Conservation (phyloP, 1,140 invertebrate species). For the Leptopilina boulardi region DNA sequence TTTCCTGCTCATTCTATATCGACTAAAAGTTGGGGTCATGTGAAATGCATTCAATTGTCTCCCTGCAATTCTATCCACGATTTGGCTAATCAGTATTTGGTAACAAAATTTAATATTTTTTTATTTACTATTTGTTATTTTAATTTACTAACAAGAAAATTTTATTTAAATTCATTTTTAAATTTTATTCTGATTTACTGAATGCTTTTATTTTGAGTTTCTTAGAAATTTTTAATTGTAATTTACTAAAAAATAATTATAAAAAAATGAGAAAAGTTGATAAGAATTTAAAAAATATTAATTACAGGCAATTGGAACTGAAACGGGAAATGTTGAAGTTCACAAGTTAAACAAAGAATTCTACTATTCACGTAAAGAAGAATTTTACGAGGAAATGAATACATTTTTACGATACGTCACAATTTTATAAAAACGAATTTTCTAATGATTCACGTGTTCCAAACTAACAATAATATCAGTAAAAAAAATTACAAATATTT, state of each 20-base stretch:
- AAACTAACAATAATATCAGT: conserved; percentile 24
- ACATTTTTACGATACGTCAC: conserved; percentile 70
- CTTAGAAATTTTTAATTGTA: background rate
- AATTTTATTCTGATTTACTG: too few species aligned
- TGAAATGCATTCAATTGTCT: conserved; percentile 71
- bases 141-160: conserved; percentile 14
- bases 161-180: background rate
- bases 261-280: background rate
- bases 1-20: conserved; percentile 65
- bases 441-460: background rate
- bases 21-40: conserved; percentile 60
- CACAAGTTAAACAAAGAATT: conserved; percentile 75
- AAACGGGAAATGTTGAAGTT: conserved; percentile 70
- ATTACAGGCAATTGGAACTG: conserved; percentile 71
- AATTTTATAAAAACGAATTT: conserved; percentile 55
- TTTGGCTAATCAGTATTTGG: conserved; percentile 69
- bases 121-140: background rate
- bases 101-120: conserved; percentile 46
- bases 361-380: conserved; percentile 71
- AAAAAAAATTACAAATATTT: conserved; percentile 35
- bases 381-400: conserved; percentile 68
- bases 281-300: background rate
- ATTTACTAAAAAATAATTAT: background rate
- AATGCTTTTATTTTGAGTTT: too few species aligned
- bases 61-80: conserved; percentile 66